Evolutionary conservation across 2,888 invertebrate species (phyloP), one percentile per base, ranked within the genome.

Genomic region (Dastarcus helophoroides): DNA sequence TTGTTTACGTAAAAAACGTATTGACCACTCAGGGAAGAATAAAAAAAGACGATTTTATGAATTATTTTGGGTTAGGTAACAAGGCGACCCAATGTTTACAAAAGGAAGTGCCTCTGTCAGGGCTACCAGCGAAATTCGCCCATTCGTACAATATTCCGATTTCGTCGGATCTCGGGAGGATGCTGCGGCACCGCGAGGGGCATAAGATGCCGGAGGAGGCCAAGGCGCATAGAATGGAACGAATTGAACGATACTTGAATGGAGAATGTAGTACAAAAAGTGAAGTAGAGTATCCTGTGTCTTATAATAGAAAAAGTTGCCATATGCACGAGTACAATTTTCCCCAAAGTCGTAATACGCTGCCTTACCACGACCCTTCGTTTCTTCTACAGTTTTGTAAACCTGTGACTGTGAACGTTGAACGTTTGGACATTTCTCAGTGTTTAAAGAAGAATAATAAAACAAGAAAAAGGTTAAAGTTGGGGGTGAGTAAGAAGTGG

Each of bases 151-250:
- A 46, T 28, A 46, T 57, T 24, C 57, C 57, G 22, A 48, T 57
- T 28, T 54, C 54, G 2, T 57, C 56, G 3, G 50, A 56, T 34
- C 35, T 51, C 25, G 54, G 57, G 4, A 39, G 42, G 26, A 38
- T 40, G 21, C 37, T 54, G 25, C 44, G 47, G 26, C 33, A 38
- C 11, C 37, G 38, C 23, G 43, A 43, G 25, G 43, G 45, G 30
- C 47, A 43, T 29, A 35, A 22, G 30, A 37, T 54, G 10, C 36
- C 47, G 12, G 43, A 45, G 25, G 42, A 48, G 9, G 35, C 43
- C 4, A 45, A 43, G 28, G 26, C 42, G 12, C 39, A 42, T 23
- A 44, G 48, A 38, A 32, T 48, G 14, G 47, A 55, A 36, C 38
- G 51, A 15, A 33, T 42, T n/a, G 53, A 53, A 25, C 45, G 54